Base-by-base conservation (phyloP, 2,888 invertebrate genomes). In the Eulithis prunata region DNA sequence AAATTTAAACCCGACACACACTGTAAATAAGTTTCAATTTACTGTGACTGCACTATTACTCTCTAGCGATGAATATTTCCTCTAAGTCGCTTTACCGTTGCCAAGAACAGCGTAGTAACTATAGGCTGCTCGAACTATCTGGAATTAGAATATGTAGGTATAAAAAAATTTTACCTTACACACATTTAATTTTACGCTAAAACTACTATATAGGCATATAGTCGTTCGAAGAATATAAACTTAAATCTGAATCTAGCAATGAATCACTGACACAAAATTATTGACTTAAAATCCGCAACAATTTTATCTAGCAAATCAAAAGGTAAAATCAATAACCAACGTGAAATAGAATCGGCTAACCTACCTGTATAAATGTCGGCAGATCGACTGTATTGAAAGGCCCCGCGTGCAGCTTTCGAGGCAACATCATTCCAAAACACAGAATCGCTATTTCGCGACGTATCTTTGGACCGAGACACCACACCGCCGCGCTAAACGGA, bases 121-220 rank as follows among this genome's bases (percentile, higher is more conserved):
- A 69, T 91, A 91, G 1, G 91, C 90, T 5, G 88, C 73, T 11
- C 87, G 85, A 5, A 90, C 71, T 8, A 90, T 81, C 91, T 91
- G 86, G 10, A 86, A 61, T 36, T 8, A 11, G 5, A 51, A 11
- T 32, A 6, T 32, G 6, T n/a, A n/a, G n/a, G n/a, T 32, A 47
- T 32, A 32, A 32, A 32, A 32, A 32, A 32, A 32, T 32, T 21
- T 1, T 21, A 21, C 21, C 2, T 21, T 21, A 21, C 21, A 1
- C 21, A 21, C 21, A 21, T 21, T 21, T 21, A 21, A 21, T 21
- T 21, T 21, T 21, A 21, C 21, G 21, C 21, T 21, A 21, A 21
- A 21, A 1, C 21, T 21, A 21, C 21, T 21, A 21, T 21, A 21
- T 21, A n/a, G n/a, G n/a, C n/a, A n/a, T 21, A 21, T 21, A 21